These are phyloP conservation scores for Elgaria multicarinata DNA, from an alignment of 2,113 vertebrate species.

Conservation along the genomic window DNA sequence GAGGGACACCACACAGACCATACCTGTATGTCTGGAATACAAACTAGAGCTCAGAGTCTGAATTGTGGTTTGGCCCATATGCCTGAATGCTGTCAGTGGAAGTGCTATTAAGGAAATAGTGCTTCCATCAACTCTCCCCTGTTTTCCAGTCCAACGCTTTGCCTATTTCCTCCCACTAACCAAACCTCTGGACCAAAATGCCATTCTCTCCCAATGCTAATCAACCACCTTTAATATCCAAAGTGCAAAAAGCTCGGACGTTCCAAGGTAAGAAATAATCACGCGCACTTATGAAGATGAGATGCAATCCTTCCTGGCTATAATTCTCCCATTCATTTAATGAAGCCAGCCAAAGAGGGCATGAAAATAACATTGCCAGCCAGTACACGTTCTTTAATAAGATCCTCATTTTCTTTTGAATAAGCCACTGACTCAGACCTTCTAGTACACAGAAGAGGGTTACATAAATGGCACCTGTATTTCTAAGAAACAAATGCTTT, in stretches of 20 bases:
- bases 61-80: background rate
- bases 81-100: background rate
- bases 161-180: background rate
- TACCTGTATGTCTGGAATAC: background rate
- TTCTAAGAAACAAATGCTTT: constrained; percentile 36
- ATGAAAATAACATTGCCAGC: constrained; percentile 42
- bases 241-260: constrained; percentile 8
- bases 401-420: constrained; percentile 43
- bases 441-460: background rate
- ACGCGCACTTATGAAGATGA: background rate
- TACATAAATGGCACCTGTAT: background rate
- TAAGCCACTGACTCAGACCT: constrained; percentile 38
- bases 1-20: background rate
- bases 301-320: constrained; percentile 19
- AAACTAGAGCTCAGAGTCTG: background rate
- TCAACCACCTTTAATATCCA: constrained; percentile 15
- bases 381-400: constrained; percentile 31
- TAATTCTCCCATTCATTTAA: constrained; percentile 45
- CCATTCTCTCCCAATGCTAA: constrained; percentile 27
- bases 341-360: constrained; percentile 34
- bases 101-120: background rate
- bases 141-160: constrained; percentile 22
- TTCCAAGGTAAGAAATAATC: constrained; percentile 17
- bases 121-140: constrained; percentile 21
- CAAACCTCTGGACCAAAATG: background rate